Evolutionary conservation across 1,140 invertebrate species (phyloP), one percentile per base, ranked within the genome.

Genomic region (Drosophila elegans): DNA sequence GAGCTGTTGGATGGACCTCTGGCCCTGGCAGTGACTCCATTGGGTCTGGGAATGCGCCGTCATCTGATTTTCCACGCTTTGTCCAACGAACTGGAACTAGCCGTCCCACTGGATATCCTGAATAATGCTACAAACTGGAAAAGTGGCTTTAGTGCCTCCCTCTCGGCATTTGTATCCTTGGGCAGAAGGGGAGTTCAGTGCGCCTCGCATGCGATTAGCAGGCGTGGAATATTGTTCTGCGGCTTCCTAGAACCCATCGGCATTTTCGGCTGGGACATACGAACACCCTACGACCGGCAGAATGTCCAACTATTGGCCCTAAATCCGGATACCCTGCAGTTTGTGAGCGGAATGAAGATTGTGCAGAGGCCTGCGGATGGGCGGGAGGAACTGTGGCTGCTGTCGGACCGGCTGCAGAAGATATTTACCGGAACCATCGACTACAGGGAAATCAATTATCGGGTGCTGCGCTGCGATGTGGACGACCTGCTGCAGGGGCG

Each of bases 261-360:
- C 4, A 63, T 88, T 9, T 73, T 80, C 3, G 84, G 46, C 44
- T 88, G 84, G 84, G 68, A 88, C 60, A 88, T 88, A 44, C 46
- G 61, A 3, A 74, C 68, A 25, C 68, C 84, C 10, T 88, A 85
- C 36, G 66, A 57, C 6, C 39, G 29, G 10, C 9, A 49, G n/a
- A 79, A 76, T 51, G 60, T 81, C 7, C 13, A 67, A 34, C 21
- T 82, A 4, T 11, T 88, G 21, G 81, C 81, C 1, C 44, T 79
- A 3, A 93, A 95, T 79, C 74, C 74, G 1, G 79, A 93, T 2
- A 94, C 93, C 0, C 59, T 95, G 38, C 94, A 95, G 75, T 96
- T 96, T 76, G 92, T 94, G 1, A 95, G 95, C 61, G 95, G 95
- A 11, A 62, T 96, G 4, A 96, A 96, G 93, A 85, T 96, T 3